Conservation (phyloP, 2,113 vertebrate genomes). For the Athene cunicularia region DNA sequence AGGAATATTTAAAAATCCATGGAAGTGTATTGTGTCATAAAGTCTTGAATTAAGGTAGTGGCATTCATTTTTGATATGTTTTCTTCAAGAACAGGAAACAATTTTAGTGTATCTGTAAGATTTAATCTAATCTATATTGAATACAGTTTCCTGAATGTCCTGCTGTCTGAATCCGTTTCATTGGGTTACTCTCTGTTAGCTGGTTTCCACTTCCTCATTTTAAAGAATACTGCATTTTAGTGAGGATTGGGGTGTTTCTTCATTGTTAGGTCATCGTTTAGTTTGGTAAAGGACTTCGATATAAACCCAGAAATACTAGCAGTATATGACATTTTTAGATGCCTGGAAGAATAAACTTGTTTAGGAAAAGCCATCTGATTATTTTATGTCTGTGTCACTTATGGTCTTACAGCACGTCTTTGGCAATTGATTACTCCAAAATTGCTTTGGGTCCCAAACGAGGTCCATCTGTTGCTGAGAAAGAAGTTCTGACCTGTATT, state of each 20-base stretch:
- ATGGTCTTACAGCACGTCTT: slow-evolving; percentile 56
- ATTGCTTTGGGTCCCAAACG: slow-evolving; percentile 89
- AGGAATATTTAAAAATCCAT: background rate
- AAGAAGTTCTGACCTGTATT: slow-evolving; percentile 93
- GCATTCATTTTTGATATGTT: background rate
- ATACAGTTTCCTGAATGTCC: background rate
- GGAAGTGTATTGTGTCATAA: background rate
- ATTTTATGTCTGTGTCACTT: background rate
- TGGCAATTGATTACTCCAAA: slow-evolving; percentile 76
- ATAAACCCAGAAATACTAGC: background rate
- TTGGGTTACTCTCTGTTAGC: background rate
- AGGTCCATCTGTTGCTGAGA: slow-evolving; percentile 82
- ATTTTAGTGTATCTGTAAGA: background rate
- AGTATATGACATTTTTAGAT: background rate
- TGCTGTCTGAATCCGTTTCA: background rate
- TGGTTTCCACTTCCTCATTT: background rate
- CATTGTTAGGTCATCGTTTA: background rate
- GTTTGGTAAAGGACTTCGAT: background rate
- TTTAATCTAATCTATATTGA: background rate
- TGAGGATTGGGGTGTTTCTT: background rate
- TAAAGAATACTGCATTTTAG: background rate
- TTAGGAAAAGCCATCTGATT: background rate
- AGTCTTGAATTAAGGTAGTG: background rate
- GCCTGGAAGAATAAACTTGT: background rate
- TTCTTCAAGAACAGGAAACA: background rate